Evolutionary conservation across 2,113 vertebrate species (phyloP).

Genomic region (Callorhinus ursinus): DNA sequence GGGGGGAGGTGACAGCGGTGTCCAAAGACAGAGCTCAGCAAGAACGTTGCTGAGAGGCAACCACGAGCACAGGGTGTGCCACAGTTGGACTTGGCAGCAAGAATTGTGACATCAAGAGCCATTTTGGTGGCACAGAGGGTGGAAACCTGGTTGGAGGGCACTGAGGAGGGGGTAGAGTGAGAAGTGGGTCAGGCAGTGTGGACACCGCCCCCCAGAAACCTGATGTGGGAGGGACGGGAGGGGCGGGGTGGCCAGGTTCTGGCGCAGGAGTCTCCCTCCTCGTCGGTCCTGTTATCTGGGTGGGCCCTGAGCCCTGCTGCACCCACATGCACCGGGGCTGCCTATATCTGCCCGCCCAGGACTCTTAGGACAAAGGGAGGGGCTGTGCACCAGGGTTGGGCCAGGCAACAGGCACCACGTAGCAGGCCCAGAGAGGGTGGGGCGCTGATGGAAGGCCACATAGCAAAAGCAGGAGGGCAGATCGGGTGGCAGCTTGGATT

Average conservation of each 20-base stretch:
- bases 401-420: accelerated
- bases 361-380: not conserved
- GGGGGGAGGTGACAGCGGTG: not conserved
- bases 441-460: not conserved
- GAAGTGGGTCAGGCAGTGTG: not conserved
- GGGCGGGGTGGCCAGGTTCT: accelerated
- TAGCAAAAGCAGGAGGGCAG: not conserved
- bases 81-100: not conserved
- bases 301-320: not conserved
- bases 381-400: not conserved
- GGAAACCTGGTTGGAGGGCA: not conserved
- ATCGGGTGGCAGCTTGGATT: not conserved
- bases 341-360: not conserved
- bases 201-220: not conserved
- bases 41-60: not conserved
- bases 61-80: not conserved
- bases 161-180: not conserved
- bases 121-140: not conserved
- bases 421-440: not conserved
- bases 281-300: not conserved
- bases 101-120: not conserved
- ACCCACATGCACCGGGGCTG: not conserved
- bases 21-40: not conserved
- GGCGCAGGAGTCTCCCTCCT: not conserved
- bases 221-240: accelerated